These are phyloP conservation scores for Temnopleurus reevesii DNA, from an alignment of 53 echinoderm and acorn worm species.

Conservation along the genomic window DNA sequence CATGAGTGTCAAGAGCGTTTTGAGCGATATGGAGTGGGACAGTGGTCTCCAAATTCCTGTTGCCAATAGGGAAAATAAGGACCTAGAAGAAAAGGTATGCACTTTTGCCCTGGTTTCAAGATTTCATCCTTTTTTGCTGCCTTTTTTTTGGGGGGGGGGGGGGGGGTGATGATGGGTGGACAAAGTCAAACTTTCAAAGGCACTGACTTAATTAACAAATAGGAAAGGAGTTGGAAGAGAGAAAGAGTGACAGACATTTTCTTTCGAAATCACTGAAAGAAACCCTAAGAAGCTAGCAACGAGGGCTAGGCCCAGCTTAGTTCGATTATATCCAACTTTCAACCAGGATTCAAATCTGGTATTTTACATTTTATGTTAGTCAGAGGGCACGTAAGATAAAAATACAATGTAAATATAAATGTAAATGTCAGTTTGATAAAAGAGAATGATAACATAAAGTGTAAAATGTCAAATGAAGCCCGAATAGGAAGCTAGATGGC, in stretches of 20 bases:
- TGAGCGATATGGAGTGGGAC: conserved; percentile 98
- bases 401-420: no score
- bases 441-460: no score
- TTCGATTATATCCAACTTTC: no score
- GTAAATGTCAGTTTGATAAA: no score
- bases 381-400: no score
- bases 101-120: neutral
- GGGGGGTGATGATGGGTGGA: neutral
- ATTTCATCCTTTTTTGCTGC: neutral
- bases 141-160: neutral
- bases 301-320: no score
- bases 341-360: no score
- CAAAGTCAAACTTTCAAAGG: neutral
- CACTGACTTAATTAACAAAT: neutral
- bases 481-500: no score
- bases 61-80: conserved; percentile 86
- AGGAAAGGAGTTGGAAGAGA: neutral
- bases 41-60: conserved; percentile 96
- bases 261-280: neutral
- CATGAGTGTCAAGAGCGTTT: conserved; percentile 94
- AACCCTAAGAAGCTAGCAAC: no score
- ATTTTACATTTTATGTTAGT: no score
- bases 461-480: no score
- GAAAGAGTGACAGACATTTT: neutral
- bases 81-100: conserved; percentile 44